Conservation (phyloP, 92 coral and sea anemone genomes). For the Bergia puertoricense region DNA sequence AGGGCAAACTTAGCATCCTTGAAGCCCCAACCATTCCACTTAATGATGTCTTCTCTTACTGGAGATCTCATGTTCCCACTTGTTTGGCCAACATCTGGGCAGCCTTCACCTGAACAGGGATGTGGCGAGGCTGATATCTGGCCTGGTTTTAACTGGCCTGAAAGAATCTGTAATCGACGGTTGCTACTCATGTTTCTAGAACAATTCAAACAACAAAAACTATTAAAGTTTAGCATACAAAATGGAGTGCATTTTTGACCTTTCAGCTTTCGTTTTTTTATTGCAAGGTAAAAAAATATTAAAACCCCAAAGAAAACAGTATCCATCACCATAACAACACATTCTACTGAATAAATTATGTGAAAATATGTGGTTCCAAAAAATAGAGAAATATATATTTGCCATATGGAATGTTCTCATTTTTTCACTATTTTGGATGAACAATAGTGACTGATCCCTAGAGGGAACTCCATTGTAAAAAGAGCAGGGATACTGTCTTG, state of each 20-base stretch:
- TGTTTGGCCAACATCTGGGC: conserved; percentile 10
- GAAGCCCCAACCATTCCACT: conserved; percentile 99
- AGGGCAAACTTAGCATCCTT: conserved; percentile 79
- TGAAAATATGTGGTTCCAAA: too few relatives aligned
- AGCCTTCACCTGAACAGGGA: conserved; percentile 35
- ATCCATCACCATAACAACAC: too few relatives aligned
- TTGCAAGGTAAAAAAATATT: too few relatives aligned
- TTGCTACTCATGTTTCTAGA: conserved; percentile 59
- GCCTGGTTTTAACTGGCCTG: conserved; percentile 61
- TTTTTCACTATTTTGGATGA: too few relatives aligned
- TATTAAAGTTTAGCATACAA: too few relatives aligned
- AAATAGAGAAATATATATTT: too few relatives aligned
- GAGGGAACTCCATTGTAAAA: too few relatives aligned
- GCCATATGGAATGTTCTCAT: too few relatives aligned
- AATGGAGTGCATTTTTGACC: neutral
- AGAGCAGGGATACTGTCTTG: too few relatives aligned
- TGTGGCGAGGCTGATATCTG: neutral
- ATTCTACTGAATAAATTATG: too few relatives aligned
- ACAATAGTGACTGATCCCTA: too few relatives aligned
- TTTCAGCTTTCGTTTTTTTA: neutral
- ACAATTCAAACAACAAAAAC: neutral
- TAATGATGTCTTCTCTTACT: conserved; percentile 68
- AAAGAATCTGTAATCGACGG: conserved; percentile 62
- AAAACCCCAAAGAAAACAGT: too few relatives aligned
- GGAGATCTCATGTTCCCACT: conserved; percentile 56